These are phyloP conservation scores for Linyphia triangularis DNA, from an alignment of 2,888 invertebrate species.

Conservation along the genomic window DNA sequence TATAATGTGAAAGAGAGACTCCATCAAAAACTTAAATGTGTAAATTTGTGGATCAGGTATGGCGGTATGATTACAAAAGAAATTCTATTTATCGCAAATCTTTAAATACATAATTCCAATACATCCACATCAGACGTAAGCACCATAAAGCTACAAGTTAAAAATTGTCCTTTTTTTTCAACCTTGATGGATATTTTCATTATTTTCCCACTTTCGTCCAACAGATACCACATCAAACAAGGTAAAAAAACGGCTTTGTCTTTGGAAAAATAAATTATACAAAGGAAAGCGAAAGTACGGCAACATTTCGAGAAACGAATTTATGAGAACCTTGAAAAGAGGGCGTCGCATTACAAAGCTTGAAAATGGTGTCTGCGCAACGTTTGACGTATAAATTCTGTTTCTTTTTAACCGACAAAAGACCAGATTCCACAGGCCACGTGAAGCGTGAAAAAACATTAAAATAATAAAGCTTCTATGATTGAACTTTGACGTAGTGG, in stretches of 20 bases:
- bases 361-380: conserved; percentile 4
- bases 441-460: conserved; percentile 31
- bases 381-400: conserved; percentile 30
- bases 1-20: too few species aligned
- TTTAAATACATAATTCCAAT: too few species aligned
- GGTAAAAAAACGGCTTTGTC: background rate
- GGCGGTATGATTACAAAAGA: too few species aligned
- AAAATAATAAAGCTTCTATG: conserved; percentile 1
- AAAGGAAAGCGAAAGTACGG: background rate
- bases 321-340: conserved; percentile 46
- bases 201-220: too few species aligned
- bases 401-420: conserved; percentile 25
- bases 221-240: too few species aligned
- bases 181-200: too few species aligned
- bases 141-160: too few species aligned
- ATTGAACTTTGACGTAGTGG: background rate
- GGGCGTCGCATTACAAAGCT: conserved; percentile 39
- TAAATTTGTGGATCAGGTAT: too few species aligned
- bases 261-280: background rate
- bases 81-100: too few species aligned
- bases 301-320: background rate
- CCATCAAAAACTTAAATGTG: too few species aligned
- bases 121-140: too few species aligned
- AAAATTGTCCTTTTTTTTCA: too few species aligned
- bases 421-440: conserved; percentile 38